Conservation (phyloP, 2,113 vertebrate species). For the Monopterus albus region DNA sequence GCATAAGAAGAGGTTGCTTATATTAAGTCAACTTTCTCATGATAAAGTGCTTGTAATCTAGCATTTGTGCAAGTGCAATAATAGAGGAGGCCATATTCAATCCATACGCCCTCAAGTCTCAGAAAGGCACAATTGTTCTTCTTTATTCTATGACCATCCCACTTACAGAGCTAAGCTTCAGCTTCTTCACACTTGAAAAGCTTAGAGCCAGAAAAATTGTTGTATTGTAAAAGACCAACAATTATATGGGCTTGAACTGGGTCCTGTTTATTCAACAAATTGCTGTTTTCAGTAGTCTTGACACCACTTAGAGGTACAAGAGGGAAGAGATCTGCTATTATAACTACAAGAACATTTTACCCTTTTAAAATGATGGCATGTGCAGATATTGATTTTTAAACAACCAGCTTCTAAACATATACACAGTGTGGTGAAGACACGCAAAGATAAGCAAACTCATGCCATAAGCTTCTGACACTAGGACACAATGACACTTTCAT, state of each 20-base stretch:
- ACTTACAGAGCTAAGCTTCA: constrained; percentile 16
- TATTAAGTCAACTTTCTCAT: background rate
- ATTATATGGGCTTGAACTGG: constrained; percentile 32
- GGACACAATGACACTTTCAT: background rate
- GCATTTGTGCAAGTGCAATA: constrained; percentile 16
- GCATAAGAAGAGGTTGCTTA: background rate
- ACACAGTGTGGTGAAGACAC: background rate
- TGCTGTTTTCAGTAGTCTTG: constrained; percentile 23
- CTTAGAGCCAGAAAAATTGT: constrained; percentile 34
- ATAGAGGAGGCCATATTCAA: constrained; percentile 16
- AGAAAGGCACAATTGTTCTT: constrained; percentile 28
- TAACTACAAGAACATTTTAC: too few species aligned
- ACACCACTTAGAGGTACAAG: background rate
- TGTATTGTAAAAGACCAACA: constrained; percentile 23
- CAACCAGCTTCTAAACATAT: background rate
- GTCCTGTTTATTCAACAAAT: constrained; percentile 31
- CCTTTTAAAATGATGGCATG: background rate
- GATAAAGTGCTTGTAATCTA: background rate
- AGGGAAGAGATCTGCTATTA: background rate
- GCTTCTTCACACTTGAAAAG: constrained; percentile 44
- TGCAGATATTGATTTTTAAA: background rate
- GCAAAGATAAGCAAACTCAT: background rate
- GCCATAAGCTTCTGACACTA: background rate
- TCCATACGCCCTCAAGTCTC: constrained; percentile 27
- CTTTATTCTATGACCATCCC: constrained; percentile 15